Conservation (phyloP, 2,797 vertebrate genomes). For the Todus mexicanus region DNA sequence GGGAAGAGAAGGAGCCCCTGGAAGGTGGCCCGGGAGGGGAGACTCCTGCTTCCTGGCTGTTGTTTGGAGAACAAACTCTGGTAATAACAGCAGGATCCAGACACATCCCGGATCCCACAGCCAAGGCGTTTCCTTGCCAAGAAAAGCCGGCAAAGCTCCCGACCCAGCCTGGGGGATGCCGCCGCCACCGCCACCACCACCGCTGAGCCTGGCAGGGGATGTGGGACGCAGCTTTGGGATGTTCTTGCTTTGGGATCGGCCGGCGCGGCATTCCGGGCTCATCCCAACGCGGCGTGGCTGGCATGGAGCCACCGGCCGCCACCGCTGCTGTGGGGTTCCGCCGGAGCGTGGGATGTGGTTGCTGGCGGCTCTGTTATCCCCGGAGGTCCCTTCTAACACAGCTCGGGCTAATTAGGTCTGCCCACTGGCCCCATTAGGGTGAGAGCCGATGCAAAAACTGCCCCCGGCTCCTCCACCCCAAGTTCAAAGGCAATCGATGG, state of each 20-base stretch:
- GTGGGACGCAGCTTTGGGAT: neutral
- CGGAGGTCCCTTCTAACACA: neutral
- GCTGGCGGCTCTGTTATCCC: neutral
- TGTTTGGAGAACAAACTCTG: conserved; percentile 1
- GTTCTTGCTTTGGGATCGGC: neutral
- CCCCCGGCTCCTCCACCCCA: neutral
- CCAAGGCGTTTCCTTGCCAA: neutral
- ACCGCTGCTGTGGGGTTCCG: neutral
- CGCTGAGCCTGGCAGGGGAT: neutral
- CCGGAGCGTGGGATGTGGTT: neutral
- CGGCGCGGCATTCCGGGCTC: neutral
- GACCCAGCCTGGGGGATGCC: neutral
- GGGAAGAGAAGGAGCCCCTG: neutral
- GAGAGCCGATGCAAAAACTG: neutral
- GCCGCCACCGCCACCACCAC: too few relatives aligned
- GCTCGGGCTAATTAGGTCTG: neutral
- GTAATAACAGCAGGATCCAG: conserved; percentile 12
- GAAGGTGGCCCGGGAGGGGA: neutral
- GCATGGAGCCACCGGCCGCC: neutral
- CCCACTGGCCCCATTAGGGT: neutral
- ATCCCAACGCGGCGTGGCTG: neutral
- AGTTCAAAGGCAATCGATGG: neutral
- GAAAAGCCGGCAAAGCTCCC: neutral
- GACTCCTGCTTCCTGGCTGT: neutral
- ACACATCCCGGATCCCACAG: neutral